These are phyloP conservation scores for Ceratotherium simum DNA, from an alignment of 2,113 vertebrate genomes.

Conservation along the genomic window DNA sequence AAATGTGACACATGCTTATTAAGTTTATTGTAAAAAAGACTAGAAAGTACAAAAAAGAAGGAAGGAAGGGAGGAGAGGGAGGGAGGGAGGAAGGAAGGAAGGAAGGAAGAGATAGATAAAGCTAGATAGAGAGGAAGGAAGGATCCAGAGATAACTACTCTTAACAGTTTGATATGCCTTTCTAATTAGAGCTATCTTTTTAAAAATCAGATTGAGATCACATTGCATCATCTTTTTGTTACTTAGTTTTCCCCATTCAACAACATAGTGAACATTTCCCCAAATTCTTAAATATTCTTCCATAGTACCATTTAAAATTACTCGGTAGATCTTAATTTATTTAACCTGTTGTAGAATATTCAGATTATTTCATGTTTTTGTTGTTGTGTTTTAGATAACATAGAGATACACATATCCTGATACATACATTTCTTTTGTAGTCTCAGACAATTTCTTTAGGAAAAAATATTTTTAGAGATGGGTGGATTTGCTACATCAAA, in stretches of 20 bases:
- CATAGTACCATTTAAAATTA: background rate
- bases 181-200: constrained; percentile 18
- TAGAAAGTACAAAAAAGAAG: background rate
- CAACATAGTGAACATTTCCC: background rate
- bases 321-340: background rate
- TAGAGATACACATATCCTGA: background rate
- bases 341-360: background rate
- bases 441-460: background rate
- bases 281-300: constrained; percentile 8
- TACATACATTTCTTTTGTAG: background rate
- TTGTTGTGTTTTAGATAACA: background rate
- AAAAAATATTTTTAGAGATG: background rate
- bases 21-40: background rate
- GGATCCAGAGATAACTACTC: background rate
- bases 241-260: background rate
- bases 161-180: background rate
- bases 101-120: background rate
- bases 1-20: background rate
- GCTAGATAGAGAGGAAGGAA: background rate
- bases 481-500: background rate
- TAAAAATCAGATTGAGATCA: background rate
- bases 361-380: background rate
- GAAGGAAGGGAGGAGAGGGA: accelerated
- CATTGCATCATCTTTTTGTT: background rate
- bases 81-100: too few relatives aligned